Percentiles rank a stretch among this genome's conserved stretches.
Evolutionary conservation across 2,113 vertebrate species (phyloP).

Genomic region (Ptilorrhoa leucosticta): DNA sequence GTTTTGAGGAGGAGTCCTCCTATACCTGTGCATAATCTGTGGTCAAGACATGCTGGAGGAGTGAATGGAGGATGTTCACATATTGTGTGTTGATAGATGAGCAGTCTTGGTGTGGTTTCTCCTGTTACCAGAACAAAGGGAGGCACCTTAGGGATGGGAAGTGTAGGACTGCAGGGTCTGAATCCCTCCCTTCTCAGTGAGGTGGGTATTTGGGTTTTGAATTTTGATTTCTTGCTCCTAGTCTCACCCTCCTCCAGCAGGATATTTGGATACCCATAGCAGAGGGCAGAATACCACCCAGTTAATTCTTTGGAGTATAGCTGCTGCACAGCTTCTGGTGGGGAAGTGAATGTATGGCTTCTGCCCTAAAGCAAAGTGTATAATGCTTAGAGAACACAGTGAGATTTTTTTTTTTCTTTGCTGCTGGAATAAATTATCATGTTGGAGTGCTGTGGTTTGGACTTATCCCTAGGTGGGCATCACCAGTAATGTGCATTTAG

Average conservation of each 20-base stretch:
- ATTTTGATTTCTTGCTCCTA: background rate
- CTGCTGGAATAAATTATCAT: constrained; percentile 14
- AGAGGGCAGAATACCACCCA: background rate
- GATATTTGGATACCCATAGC: background rate
- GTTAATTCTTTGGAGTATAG: background rate
- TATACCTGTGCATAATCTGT: background rate
- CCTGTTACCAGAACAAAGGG: background rate
- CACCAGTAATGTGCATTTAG: background rate
- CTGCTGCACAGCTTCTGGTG: background rate
- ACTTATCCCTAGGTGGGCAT: background rate
- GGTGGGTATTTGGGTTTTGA: background rate
- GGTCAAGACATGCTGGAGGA: rapidly evolving
- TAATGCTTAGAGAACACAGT: constrained; percentile 7
- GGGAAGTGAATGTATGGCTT: background rate
- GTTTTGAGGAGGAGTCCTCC: background rate
- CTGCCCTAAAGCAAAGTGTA: constrained; percentile 20
- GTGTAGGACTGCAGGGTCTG: background rate
- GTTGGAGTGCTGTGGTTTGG: background rate
- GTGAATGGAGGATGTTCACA: rapidly evolving
- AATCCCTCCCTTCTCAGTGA: background rate
- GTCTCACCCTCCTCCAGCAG: background rate
- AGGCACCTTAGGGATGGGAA: background rate
- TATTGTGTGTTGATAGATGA: too few relatives aligned
- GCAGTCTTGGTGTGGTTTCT: background rate
- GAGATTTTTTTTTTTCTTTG: background rate